Conservation (phyloP, 2,888 invertebrate genomes). For the Conops quadrifasciatus region DNA sequence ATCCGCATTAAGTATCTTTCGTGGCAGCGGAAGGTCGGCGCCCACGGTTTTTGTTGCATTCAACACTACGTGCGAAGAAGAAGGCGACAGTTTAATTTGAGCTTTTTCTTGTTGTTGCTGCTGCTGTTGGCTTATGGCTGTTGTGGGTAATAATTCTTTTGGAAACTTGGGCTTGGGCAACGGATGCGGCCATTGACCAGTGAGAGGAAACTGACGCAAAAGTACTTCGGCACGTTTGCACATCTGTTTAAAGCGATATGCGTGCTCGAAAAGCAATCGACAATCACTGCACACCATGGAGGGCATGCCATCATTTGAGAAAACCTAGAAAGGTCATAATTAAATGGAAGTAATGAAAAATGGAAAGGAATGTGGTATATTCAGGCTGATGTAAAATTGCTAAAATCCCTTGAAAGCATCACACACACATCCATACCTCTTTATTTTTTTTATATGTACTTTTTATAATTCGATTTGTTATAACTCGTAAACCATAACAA, state of each 20-base stretch:
- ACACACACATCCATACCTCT: too few species aligned
- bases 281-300: slow-evolving; percentile 76
- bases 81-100: neutral
- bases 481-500: too few species aligned
- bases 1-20: slow-evolving; percentile 47
- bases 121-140: slow-evolving; percentile 39
- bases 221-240: slow-evolving; percentile 79
- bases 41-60: slow-evolving; percentile 31
- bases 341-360: slow-evolving; percentile 1
- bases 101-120: slow-evolving; percentile 13
- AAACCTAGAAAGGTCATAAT: slow-evolving; percentile 51
- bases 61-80: neutral
- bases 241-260: slow-evolving; percentile 78
- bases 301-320: slow-evolving; percentile 75
- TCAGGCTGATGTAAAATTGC: too few species aligned
- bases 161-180: slow-evolving; percentile 66
- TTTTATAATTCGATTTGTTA: too few species aligned
- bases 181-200: slow-evolving; percentile 70
- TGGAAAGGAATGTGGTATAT: too few species aligned
- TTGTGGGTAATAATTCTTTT: slow-evolving; percentile 53
- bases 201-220: slow-evolving; percentile 73
- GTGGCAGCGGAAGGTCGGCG: slow-evolving; percentile 41
- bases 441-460: too few species aligned
- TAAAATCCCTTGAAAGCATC: too few species aligned
- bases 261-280: slow-evolving; percentile 73